phyloP scores from a whole-genome alignment of 2,888 invertebrate species.

The Antitype chi region DNA sequence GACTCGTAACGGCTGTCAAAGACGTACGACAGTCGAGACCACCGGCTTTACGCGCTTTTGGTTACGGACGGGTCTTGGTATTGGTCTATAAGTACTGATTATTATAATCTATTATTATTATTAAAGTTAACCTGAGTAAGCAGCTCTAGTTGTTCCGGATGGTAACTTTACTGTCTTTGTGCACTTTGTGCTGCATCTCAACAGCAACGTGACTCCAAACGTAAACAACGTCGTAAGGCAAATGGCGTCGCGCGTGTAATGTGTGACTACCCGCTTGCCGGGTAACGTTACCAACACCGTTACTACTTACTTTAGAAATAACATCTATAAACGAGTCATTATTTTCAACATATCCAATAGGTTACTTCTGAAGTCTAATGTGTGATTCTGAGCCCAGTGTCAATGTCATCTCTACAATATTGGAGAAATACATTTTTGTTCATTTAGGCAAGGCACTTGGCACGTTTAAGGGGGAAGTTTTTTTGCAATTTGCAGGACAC shows the following conservation, averaged over 20 bases:
- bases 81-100: not conserved
- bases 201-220: constrained; percentile 74
- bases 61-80: too few species aligned
- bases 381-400: not conserved
- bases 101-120: constrained; percentile 17
- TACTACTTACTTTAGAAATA: constrained; percentile 29
- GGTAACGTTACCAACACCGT: constrained; percentile 47
- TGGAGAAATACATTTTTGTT: not conserved
- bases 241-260: constrained; percentile 67
- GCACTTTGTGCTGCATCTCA: constrained; percentile 67
- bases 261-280: constrained; percentile 37
- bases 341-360: not conserved
- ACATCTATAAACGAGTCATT: not conserved
- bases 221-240: constrained; percentile 69
- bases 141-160: constrained; percentile 54
- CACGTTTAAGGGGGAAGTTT: not conserved
- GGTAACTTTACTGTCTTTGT: constrained; percentile 36
- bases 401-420: not conserved
- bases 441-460: not conserved
- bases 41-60: too few species aligned
- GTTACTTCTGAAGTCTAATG: not conserved
- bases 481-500: too few species aligned
- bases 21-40: too few species aligned
- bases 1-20: too few species aligned
- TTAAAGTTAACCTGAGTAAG: constrained; percentile 23